phyloP scores from a whole-genome alignment of 2,113 vertebrate genomes.

The Myotis davidii region DNA sequence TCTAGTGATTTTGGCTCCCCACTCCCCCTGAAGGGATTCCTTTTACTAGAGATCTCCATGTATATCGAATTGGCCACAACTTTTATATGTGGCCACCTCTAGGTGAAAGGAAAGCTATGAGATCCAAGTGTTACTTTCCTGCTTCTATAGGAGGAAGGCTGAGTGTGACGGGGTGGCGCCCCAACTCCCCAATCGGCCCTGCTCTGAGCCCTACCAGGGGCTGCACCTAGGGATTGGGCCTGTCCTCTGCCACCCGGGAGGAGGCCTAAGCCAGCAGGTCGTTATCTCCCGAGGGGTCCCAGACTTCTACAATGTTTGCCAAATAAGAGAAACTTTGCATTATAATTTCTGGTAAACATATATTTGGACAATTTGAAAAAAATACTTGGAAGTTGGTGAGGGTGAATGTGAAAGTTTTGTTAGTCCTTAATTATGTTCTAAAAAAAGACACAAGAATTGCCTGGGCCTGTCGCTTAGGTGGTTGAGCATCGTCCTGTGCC shows the following conservation, averaged over 20 bases:
- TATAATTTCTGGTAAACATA: background rate
- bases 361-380: background rate
- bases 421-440: background rate
- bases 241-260: too few species aligned
- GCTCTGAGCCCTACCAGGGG: too few species aligned
- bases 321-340: background rate
- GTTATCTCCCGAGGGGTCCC: too few species aligned
- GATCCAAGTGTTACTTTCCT: background rate
- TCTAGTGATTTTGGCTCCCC: background rate
- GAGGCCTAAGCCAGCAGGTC: too few species aligned
- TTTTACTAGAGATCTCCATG: background rate
- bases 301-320: background rate
- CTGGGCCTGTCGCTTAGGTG: background rate
- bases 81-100: background rate
- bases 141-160: background rate
- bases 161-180: too few species aligned
- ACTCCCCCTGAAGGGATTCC: background rate
- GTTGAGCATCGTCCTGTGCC: background rate
- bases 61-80: background rate
- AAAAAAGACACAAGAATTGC: background rate
- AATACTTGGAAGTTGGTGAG: background rate
- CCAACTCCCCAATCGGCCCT: too few species aligned
- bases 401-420: slow-evolving; percentile 8
- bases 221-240: too few species aligned
- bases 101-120: background rate